Percentiles rank a stretch among this genome's conserved stretches.
Conservation (phyloP, 1,140 invertebrate genomes). For the Pteromalus puparum region DNA sequence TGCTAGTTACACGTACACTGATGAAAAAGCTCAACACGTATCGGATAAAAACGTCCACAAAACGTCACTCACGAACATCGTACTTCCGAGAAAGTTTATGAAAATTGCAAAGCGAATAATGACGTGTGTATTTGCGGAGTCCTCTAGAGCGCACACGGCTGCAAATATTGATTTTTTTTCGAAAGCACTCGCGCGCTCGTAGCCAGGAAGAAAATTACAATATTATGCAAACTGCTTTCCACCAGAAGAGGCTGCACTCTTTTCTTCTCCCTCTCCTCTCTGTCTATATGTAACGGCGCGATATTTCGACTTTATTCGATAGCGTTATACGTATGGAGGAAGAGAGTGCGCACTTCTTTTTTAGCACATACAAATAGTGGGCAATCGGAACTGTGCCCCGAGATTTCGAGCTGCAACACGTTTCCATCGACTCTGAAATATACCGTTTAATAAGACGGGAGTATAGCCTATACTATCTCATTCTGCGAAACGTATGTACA, state of each 20-base stretch:
- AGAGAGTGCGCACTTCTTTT: constrained; percentile 5
- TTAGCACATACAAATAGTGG: neutral
- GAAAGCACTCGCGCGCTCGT: neutral
- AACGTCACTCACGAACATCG: neutral
- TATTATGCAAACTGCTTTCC: constrained; percentile 9
- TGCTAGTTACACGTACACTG: no score
- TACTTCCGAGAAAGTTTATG: neutral
- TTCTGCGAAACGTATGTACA: neutral
- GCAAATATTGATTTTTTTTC: constrained; percentile 12
- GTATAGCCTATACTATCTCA: no score
- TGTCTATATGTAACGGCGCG: neutral
- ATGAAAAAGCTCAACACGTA: no score
- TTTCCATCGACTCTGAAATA: neutral
- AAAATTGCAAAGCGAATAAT: constrained; percentile 9
- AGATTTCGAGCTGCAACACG: neutral
- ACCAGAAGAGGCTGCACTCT: neutral
- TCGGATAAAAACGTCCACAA: neutral
- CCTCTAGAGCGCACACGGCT: neutral
- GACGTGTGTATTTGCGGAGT: neutral
- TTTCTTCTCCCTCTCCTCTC: neutral
- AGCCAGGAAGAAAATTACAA: neutral
- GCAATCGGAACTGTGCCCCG: neutral
- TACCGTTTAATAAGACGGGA: neutral
- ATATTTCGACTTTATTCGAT: constrained; percentile 17
- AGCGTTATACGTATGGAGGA: neutral